These are phyloP conservation scores for Ophion obscuratus DNA, from an alignment of 2,888 invertebrate genomes.

Conservation along the genomic window DNA sequence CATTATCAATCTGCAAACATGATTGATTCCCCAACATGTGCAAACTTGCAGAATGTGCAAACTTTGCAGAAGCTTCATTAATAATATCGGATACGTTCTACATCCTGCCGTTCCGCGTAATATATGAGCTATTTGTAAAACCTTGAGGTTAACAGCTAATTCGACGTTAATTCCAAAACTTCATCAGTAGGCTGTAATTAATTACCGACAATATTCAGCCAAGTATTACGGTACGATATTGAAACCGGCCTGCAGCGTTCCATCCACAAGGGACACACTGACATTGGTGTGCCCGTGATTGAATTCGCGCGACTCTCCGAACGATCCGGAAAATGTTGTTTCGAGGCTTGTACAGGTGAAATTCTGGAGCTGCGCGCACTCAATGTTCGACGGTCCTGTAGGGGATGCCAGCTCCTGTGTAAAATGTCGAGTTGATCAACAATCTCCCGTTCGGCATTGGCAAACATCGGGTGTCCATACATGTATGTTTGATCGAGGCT, in stretches of 20 bases:
- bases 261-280: not conserved
- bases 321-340: conserved; percentile 18
- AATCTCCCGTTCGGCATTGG: conserved; percentile 49
- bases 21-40: not conserved
- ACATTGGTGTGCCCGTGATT: not conserved
- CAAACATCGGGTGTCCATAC: conserved; percentile 27
- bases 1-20: not conserved
- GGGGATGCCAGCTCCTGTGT: conserved; percentile 37
- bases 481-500: conserved; percentile 23
- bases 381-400: conserved; percentile 24
- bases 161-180: not conserved
- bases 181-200: not conserved
- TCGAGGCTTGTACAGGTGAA: conserved; percentile 22
- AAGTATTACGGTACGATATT: conserved; percentile 1
- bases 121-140: not conserved
- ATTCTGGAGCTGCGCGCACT: conserved; percentile 12
- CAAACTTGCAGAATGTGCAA: not conserved
- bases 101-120: not conserved
- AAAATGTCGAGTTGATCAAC: conserved; percentile 63
- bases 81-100: not conserved
- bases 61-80: not conserved
- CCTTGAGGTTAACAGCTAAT: not conserved
- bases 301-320: not conserved
- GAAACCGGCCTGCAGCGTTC: not conserved
- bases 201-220: not conserved